A percentile compares a stretch with the other conserved stretches of the same genome.
Conservation (phyloP, 1,140 invertebrate species). For the Drosophila melanica region DNA sequence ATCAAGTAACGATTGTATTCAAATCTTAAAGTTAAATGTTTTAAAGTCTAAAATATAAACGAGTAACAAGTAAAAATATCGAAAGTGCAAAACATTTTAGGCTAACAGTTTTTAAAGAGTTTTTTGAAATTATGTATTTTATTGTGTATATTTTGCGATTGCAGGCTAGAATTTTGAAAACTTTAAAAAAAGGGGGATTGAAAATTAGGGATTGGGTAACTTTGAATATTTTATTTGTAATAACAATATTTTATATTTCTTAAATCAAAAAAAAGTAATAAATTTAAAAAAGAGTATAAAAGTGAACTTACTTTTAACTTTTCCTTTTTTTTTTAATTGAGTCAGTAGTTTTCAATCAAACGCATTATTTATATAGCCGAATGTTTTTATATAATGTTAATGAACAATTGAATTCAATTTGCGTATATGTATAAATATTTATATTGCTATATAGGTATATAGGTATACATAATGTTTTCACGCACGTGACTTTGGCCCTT, state of each 20-base stretch:
- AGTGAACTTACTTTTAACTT: too few relatives aligned
- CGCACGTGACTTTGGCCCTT: conserved; percentile 70
- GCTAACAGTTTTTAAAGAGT: not conserved
- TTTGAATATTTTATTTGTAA: too few relatives aligned
- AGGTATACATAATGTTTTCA: conserved; percentile 7
- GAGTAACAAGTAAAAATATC: not conserved
- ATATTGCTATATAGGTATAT: conserved; percentile 11
- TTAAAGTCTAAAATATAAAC: not conserved
- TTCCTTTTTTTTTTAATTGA: too few relatives aligned
- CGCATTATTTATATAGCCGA: not conserved
- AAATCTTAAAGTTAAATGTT: not conserved
- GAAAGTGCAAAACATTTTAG: not conserved
- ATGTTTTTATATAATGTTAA: conserved; percentile 42
- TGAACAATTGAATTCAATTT: conserved; percentile 32
- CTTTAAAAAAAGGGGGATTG: not conserved
- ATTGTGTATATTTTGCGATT: too few relatives aligned
- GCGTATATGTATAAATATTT: not conserved
- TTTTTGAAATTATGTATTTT: too few relatives aligned
- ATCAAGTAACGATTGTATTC: conserved; percentile 8
- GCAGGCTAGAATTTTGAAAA: too few relatives aligned
- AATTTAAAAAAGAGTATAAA: too few relatives aligned
- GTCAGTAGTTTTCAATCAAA: not conserved
- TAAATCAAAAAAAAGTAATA: not conserved
- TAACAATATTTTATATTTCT: too few relatives aligned
- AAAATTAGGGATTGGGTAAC: too few relatives aligned